Conservation (phyloP, 2,113 vertebrate species). For the Mus pahari region DNA sequence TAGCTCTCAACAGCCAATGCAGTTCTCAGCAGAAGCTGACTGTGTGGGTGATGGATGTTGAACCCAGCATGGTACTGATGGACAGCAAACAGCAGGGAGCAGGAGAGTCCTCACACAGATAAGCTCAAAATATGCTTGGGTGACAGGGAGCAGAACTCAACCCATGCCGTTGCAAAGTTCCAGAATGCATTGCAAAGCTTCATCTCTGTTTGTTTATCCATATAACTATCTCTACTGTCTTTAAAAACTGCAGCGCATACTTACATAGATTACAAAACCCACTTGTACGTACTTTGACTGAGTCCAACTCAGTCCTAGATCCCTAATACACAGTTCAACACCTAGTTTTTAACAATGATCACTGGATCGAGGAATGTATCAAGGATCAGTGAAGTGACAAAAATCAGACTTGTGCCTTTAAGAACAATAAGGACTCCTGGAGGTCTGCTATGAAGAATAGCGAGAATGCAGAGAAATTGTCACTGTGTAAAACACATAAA, state of each 20-base stretch:
- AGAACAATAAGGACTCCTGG: neutral
- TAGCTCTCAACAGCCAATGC: neutral
- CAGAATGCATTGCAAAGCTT: too few species aligned
- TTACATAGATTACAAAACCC: neutral
- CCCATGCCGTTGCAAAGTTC: neutral
- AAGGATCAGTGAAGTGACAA: neutral
- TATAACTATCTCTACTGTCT: neutral
- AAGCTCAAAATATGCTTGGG: neutral
- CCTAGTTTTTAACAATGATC: neutral
- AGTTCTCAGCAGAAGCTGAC: neutral
- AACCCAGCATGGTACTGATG: neutral
- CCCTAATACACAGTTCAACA: neutral
- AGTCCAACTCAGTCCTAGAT: conserved; percentile 13
- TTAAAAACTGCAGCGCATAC: neutral
- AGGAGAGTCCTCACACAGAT: neutral
- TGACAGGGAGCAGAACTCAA: neutral
- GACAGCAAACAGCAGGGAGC: too few species aligned
- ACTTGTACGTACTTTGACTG: neutral
- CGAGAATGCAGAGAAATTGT: neutral
- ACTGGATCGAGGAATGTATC: neutral
- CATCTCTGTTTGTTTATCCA: neutral
- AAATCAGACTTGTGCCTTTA: neutral
- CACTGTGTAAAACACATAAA: conserved; percentile 19
- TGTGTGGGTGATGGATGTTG: neutral
- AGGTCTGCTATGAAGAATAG: neutral